Evolutionary conservation across 2,797 vertebrate genomes (phyloP).

Genomic region (Betta splendens): DNA sequence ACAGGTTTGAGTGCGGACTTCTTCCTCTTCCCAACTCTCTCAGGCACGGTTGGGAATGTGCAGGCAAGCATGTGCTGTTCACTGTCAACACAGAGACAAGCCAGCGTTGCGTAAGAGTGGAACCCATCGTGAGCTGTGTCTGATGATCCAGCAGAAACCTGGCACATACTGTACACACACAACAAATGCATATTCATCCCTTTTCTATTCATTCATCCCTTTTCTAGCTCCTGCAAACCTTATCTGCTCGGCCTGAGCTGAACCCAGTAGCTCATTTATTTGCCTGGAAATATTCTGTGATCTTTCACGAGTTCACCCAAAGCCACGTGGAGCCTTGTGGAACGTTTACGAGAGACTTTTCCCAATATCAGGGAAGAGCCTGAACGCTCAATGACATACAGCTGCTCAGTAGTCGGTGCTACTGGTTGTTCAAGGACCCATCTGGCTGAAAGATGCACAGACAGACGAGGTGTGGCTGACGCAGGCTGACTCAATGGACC

Average conservation of each 20-base stretch:
- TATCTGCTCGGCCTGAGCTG: conserved; percentile 1
- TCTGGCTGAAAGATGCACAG: conserved; percentile 70
- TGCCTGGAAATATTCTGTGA: conserved; percentile 38
- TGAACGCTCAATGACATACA: conserved; percentile 46
- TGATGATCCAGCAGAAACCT: conserved; percentile 13
- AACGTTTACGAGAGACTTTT: conserved; percentile 56
- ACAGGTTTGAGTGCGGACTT: neutral
- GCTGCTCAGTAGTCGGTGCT: conserved; percentile 41
- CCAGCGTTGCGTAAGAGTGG: neutral
- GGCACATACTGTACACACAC: conserved; percentile 1
- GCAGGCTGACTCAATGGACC: too few species aligned
- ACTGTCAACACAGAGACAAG: conserved; percentile 24
- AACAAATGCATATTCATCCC: conserved; percentile 4
- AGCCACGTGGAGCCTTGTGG: conserved; percentile 38
- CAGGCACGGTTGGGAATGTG: conserved; percentile 18
- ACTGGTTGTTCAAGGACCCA: conserved; percentile 40
- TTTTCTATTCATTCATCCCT: neutral
- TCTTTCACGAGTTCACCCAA: conserved; percentile 20
- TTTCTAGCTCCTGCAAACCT: conserved; percentile 2
- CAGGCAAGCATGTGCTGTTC: conserved; percentile 12
- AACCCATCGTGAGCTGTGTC: conserved; percentile 3
- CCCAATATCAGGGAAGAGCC: conserved; percentile 30
- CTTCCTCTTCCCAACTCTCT: conserved; percentile 12
- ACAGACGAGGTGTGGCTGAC: conserved; percentile 28
- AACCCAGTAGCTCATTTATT: conserved; percentile 7